Conservation (phyloP, 2,113 vertebrate species). For the Petromus typicus region DNA sequence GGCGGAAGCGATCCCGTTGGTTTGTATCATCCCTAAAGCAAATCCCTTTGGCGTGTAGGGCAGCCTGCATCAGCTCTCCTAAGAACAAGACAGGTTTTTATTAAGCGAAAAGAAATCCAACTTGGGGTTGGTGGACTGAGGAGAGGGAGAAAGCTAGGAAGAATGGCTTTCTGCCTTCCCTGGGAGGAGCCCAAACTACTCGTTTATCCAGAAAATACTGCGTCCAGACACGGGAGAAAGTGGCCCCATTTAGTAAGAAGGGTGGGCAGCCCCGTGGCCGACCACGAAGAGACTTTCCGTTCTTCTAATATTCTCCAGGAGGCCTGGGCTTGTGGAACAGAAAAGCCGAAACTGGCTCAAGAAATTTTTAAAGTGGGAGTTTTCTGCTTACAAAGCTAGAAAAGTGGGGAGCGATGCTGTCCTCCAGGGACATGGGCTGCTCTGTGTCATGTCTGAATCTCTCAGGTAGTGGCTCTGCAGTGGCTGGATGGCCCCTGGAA, state of each 20-base stretch:
- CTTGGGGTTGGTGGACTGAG: neutral
- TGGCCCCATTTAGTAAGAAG: neutral
- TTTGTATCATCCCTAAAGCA: slow-evolving; percentile 47
- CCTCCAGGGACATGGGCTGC: neutral
- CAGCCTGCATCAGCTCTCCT: neutral
- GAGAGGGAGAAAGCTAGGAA: neutral
- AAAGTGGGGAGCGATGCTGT: neutral
- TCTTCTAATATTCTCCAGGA: slow-evolving; percentile 57
- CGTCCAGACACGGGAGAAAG: neutral
- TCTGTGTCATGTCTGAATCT: accelerated
- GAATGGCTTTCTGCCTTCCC: neutral
- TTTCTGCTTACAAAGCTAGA: slow-evolving; percentile 1
- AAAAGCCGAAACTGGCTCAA: slow-evolving; percentile 10
- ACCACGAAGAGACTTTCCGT: neutral
- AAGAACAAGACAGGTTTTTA: neutral
- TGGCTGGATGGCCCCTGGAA: accelerated
- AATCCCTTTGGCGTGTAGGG: slow-evolving; percentile 4
- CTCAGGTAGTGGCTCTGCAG: neutral
- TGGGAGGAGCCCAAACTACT: neutral
- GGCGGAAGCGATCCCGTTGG: neutral
- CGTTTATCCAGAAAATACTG: neutral
- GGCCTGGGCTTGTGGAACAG: neutral
- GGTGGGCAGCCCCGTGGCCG: neutral
- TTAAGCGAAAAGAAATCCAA: neutral
- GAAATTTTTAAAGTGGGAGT: slow-evolving; percentile 2